These are phyloP conservation scores for Geotrypetes seraphini DNA, from an alignment of 2,797 vertebrate genomes.

Conservation along the genomic window DNA sequence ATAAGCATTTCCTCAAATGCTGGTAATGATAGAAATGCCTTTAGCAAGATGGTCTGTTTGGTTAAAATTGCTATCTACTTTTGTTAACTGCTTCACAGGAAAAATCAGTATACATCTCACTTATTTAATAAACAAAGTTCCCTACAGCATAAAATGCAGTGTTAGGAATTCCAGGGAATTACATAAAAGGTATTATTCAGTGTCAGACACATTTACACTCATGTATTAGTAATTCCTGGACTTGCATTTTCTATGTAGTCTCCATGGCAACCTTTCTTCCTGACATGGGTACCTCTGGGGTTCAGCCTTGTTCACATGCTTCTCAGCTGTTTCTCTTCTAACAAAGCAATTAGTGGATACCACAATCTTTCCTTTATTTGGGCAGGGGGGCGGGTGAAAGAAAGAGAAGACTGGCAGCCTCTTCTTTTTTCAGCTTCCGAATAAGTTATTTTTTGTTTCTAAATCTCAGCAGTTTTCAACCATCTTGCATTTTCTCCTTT, in stretches of 20 bases:
- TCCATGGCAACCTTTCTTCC: constrained; percentile 52
- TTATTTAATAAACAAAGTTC: background rate
- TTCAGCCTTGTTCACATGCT: constrained; percentile 17
- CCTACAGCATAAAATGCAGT: constrained; percentile 5
- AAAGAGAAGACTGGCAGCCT: too few species aligned
- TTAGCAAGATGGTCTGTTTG: too few species aligned
- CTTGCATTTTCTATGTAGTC: constrained; percentile 34
- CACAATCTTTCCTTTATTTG: too few species aligned
- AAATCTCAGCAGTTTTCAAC: too few species aligned
- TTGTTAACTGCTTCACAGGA: background rate
- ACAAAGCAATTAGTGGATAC: constrained; percentile 31
- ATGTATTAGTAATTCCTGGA: constrained; percentile 49
- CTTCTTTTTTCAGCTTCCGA: too few species aligned
- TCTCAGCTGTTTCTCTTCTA: constrained; percentile 31
- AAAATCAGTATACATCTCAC: background rate
- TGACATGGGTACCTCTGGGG: constrained; percentile 41
- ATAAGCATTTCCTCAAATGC: background rate
- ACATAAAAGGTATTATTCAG: constrained; percentile 40
- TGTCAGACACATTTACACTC: constrained; percentile 34
- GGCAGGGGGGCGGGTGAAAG: too few species aligned
- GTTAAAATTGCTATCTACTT: background rate
- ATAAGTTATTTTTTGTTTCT: too few species aligned
- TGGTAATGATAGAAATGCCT: too few species aligned
- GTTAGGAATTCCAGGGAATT: constrained; percentile 3
- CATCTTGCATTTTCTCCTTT: too few species aligned